Base-by-base conservation (phyloP, 2,113 vertebrate genomes). In the Hippocampus guttulatus region DNA sequence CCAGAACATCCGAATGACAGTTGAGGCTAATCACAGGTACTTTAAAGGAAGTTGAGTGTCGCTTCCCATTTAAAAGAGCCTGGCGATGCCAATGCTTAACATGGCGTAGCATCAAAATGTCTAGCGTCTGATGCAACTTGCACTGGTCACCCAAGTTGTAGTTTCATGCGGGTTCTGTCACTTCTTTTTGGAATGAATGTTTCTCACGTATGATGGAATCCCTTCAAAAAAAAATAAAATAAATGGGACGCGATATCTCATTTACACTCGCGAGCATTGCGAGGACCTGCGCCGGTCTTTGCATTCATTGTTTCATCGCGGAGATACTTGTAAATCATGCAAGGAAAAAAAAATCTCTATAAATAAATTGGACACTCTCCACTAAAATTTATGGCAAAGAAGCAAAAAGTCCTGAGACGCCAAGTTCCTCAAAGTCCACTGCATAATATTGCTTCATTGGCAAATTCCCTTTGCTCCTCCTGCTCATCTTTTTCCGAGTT, bases 341-440 rank as follows among this genome's bases (percentile, higher is more conserved):
- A 8, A 15, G 38, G 2, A 23, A 66, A 54, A 54, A 51, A 38
- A 38, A 38, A 38, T 38, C 33, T 38, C 33, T 38, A 38, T 38
- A 38, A 67, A 27, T 30, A 5, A 49, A 66, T 43, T 15, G 12
- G 38, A 40, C 21, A 43, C 38, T 27, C 40, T 64, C 41, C 20
- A 14, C 33, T 11, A 38, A 55, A 6, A 61, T 33, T 47, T 30
- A n/a, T 45, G 7, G 21, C 12, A 67, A 40, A 63, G 43, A 63
- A 62, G 62, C 45, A 41, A 40, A 45, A 68, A 63, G 62, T 54
- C 33, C 41, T 54, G 54, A 43, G 63, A 45, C 52, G 69, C 45
- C 11, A 61, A 23, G 66, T 57, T 70, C 54, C 51, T 69, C 63
- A 40, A 69, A 68, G 40, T 41, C 30, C 23, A 15, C 49, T 72